Evolutionary conservation across 2,797 vertebrate genomes (phyloP).

Genomic region (Iguana delicatissima): DNA sequence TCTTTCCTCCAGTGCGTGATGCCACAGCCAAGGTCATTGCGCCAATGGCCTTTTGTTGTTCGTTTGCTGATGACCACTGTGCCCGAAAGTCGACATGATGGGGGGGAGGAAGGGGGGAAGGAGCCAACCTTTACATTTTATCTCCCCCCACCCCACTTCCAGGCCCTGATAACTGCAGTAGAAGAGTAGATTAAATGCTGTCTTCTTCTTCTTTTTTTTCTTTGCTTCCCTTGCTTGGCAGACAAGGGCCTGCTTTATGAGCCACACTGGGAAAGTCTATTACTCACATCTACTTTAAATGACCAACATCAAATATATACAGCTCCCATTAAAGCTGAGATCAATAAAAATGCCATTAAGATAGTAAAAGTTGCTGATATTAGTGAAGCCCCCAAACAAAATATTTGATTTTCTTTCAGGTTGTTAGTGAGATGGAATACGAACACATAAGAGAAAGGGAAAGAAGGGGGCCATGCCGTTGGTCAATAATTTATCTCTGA

Average conservation of each 20-base stretch:
- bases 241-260: conserved; percentile 91
- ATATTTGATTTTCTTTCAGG: conserved; percentile 96
- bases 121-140: conserved; percentile 82
- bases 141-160: conserved; percentile 75
- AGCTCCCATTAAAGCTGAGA: conserved; percentile 92
- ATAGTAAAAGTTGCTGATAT: conserved; percentile 97
- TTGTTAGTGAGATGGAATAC: conserved; percentile 87
- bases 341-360: conserved; percentile 96
- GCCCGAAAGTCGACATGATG: conserved; percentile 78
- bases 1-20: conserved; percentile 98
- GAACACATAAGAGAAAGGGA: conserved; percentile 84
- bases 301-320: conserved; percentile 97
- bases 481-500: conserved; percentile 90
- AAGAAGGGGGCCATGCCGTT: conserved; percentile 79
- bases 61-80: conserved; percentile 94
- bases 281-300: conserved; percentile 98
- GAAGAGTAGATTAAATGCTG: conserved; percentile 90
- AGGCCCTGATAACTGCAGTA: conserved; percentile 82
- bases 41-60: conserved; percentile 97
- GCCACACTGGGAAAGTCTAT: conserved; percentile 92
- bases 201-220: conserved; percentile 78
- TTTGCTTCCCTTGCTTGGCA: conserved; percentile 85
- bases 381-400: conserved; percentile 96
- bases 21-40: conserved; percentile 99
- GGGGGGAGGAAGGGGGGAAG: conserved; percentile 45